Conservation (phyloP, 2,797 vertebrate genomes). For the Sardinella longiceps region DNA sequence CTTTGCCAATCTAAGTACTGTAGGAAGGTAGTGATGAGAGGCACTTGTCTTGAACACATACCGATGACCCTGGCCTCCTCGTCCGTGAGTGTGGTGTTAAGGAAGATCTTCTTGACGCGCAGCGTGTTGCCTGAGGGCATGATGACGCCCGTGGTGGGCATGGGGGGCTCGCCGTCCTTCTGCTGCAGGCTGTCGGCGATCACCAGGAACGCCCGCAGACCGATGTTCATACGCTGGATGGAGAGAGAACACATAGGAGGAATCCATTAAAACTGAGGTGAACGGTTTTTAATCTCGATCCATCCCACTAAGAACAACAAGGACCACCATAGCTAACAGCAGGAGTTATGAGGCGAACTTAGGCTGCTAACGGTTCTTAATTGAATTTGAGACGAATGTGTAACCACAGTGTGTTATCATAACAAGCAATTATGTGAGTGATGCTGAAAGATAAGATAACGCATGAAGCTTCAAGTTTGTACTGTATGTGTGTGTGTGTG, state of each 20-base stretch:
- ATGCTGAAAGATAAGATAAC: no score
- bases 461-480: no score
- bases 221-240: slow-evolving; percentile 96
- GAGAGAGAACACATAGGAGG: background rate
- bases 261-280: background rate
- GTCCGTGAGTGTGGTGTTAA: slow-evolving; percentile 97
- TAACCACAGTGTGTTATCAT: no score
- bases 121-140: slow-evolving; percentile 98
- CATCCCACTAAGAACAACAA: background rate
- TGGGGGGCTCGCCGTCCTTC: slow-evolving; percentile 97
- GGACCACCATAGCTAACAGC: background rate
- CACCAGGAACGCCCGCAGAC: slow-evolving; percentile 95
- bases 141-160: slow-evolving; percentile 96
- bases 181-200: slow-evolving; percentile 98
- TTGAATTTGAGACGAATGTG: no score
- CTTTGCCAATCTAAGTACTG: background rate
- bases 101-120: slow-evolving; percentile 99
- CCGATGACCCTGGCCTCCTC: slow-evolving; percentile 99
- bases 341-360: no score
- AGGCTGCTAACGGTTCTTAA: no score
- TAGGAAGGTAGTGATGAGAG: background rate
- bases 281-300: no score
- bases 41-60: slow-evolving; percentile 60
- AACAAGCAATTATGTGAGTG: no score
- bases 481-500: no score